Percentiles rank a stretch among this genome's conserved stretches.
These are phyloP conservation scores for Alouatta palliata DNA, from an alignment of 2,113 vertebrate genomes.

Conservation along the genomic window DNA sequence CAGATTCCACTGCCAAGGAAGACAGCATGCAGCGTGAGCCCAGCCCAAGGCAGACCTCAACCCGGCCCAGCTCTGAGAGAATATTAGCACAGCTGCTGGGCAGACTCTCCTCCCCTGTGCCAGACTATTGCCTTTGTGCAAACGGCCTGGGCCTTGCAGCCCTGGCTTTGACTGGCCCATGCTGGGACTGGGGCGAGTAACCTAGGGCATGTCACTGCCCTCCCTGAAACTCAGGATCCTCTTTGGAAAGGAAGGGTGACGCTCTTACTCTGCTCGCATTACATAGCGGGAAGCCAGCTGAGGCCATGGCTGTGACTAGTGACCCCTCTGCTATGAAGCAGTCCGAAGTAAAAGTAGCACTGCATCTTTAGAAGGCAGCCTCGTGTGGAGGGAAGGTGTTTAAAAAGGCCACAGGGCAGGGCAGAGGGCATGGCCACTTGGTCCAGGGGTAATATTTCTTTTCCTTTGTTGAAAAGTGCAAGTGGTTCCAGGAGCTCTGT, in stretches of 20 bases:
- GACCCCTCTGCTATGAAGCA: background rate
- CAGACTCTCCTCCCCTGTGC: background rate
- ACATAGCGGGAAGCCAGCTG: background rate
- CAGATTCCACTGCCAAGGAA: constrained; percentile 87
- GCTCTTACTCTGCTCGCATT: background rate
- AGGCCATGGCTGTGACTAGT: rapidly evolving
- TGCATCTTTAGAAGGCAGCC: background rate
- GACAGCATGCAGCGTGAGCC: constrained; percentile 39
- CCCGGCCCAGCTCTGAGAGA: background rate
- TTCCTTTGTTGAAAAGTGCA: background rate
- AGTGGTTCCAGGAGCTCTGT: background rate
- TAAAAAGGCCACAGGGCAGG: background rate
- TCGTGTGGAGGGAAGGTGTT: background rate
- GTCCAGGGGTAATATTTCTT: background rate
- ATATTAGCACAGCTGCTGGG: background rate
- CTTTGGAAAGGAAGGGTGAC: background rate
- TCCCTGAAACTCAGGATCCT: background rate
- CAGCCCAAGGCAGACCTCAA: background rate
- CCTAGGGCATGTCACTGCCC: background rate
- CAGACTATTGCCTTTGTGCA: background rate
- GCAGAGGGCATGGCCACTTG: background rate
- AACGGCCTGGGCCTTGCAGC: background rate
- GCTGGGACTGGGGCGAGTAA: background rate
- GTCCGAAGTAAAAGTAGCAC: background rate
- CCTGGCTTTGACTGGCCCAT: background rate